These are phyloP conservation scores for Zoanthus sansibaricus DNA, from an alignment of 92 coral and sea anemone species.

Conservation along the genomic window DNA sequence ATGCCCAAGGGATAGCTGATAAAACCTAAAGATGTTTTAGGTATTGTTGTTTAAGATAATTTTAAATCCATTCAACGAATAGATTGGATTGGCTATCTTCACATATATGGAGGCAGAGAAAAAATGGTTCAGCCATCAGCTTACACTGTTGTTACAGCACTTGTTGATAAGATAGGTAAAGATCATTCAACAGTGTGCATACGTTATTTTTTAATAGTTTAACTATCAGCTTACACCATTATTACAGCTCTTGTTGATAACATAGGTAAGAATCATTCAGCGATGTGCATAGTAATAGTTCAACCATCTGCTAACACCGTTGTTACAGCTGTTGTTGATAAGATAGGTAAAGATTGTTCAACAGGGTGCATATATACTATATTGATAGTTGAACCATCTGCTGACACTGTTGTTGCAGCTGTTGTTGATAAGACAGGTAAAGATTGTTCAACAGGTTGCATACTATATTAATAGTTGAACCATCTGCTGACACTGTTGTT, in stretches of 20 bases:
- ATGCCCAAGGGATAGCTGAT: no score
- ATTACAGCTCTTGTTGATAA: constrained; percentile 74
- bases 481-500: constrained; percentile 5
- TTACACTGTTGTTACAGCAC: constrained; percentile 77
- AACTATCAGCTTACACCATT: constrained; percentile 62
- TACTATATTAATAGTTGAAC: background rate
- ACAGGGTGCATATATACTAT: constrained; percentile 32
- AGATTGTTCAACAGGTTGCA: no score
- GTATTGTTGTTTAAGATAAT: no score
- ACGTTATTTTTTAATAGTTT: background rate
- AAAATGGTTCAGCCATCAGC: constrained; percentile 55
- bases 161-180: constrained; percentile 73
- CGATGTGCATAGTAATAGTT: constrained; percentile 14
- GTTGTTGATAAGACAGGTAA: background rate
- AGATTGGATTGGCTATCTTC: constrained; percentile 75
- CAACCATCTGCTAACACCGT: background rate
- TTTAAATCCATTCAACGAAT: background rate
- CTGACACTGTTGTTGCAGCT: background rate
- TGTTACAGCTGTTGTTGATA: constrained; percentile 16
- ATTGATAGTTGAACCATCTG: background rate
- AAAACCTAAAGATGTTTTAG: no score
- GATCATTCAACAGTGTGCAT: background rate
- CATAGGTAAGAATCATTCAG: background rate
- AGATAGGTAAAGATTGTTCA: background rate
- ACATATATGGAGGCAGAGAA: constrained; percentile 69